Evolutionary conservation across 2,113 vertebrate genomes (phyloP).

Genomic region (Peromyscus polionotus): DNA sequence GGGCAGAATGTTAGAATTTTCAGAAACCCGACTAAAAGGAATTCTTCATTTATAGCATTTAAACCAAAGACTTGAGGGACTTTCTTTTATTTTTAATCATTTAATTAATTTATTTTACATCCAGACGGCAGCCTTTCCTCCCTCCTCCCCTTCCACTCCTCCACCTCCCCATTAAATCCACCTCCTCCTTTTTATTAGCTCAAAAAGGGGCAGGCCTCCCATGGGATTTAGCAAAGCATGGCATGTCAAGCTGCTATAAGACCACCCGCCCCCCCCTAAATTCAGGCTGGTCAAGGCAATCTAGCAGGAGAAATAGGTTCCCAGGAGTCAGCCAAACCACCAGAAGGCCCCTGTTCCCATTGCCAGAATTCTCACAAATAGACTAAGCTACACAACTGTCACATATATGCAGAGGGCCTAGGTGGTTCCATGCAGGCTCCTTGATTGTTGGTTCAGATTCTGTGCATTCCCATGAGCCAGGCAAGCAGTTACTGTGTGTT

Average conservation of each 20-base stretch:
- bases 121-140: neutral
- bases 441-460: neutral
- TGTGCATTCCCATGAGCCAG: neutral
- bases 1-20: conserved; percentile 44
- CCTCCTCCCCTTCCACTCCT: neutral
- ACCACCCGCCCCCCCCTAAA: neutral
- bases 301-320: neutral
- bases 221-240: neutral
- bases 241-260: neutral
- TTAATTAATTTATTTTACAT: neutral
- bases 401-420: neutral
- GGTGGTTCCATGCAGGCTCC: neutral
- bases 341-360: neutral
- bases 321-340: neutral
- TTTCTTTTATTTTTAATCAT: neutral
- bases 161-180: neutral
- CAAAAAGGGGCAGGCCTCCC: neutral
- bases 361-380: neutral
- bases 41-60: conserved; percentile 5
- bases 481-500: neutral
- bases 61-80: conserved; percentile 36
- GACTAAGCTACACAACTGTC: neutral
- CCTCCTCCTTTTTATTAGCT: neutral
- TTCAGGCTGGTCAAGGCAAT: neutral
- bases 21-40: conserved; percentile 60